Conservation (phyloP, 2,797 vertebrate species). For the Arremon aurantiirostris region DNA sequence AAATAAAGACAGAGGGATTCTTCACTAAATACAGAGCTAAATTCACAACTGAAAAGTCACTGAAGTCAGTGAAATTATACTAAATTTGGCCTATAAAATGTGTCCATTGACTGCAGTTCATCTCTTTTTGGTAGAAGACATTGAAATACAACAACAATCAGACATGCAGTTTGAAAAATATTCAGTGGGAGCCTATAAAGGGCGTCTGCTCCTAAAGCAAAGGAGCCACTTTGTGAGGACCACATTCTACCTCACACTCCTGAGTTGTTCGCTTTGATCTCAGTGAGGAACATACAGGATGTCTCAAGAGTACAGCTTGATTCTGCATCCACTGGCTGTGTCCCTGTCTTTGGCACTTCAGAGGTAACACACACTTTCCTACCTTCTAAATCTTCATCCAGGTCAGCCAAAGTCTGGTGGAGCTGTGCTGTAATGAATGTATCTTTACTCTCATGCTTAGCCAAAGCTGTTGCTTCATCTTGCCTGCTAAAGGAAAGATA, state of each 20-base stretch:
- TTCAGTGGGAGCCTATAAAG: background rate
- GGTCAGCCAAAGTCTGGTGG: slow-evolving; percentile 76
- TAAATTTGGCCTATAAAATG: background rate
- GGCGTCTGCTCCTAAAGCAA: background rate
- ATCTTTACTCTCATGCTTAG: slow-evolving; percentile 64
- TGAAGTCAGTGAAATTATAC: background rate
- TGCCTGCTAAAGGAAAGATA: background rate
- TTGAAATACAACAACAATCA: background rate
- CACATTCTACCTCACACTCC: background rate
- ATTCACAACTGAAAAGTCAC: background rate
- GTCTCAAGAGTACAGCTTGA: background rate
- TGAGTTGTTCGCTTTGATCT: background rate
- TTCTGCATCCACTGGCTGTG: background rate
- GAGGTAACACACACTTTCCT: background rate
- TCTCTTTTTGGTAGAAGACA: background rate
- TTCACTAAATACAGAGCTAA: background rate
- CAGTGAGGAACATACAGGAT: background rate
- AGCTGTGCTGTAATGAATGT: slow-evolving; percentile 68
- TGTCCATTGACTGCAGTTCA: background rate
- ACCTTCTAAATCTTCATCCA: slow-evolving; percentile 84
- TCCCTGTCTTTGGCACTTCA: background rate
- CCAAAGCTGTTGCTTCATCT: background rate
- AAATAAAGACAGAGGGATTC: background rate
- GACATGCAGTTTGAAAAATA: background rate
- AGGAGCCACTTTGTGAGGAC: background rate